Percentiles rank a stretch among this genome's conserved stretches.
These are phyloP conservation scores for Gymnocheta viridis DNA, from an alignment of 2,888 invertebrate species.

Conservation along the genomic window DNA sequence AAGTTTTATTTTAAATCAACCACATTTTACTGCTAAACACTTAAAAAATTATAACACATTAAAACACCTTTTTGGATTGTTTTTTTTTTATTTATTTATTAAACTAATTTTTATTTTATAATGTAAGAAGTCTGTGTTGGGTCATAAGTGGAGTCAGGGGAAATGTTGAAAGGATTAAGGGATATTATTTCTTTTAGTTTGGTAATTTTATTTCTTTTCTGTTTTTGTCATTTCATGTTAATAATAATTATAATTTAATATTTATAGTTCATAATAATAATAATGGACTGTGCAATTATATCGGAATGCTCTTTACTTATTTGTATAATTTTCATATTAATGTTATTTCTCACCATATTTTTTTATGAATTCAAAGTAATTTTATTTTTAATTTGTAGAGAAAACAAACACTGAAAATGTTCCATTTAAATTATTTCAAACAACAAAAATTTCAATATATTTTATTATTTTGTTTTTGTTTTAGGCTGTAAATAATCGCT, in stretches of 20 bases:
- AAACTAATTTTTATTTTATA: conserved; percentile 56
- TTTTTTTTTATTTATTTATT: conserved; percentile 35
- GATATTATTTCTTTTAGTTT: neutral
- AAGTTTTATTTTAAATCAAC: too few species aligned
- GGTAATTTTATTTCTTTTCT: conserved; percentile 17
- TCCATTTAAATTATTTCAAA: neutral
- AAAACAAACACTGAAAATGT: neutral
- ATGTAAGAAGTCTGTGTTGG: conserved; percentile 36
- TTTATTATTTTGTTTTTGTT: neutral
- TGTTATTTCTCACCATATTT: neutral
- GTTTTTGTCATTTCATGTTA: conserved; percentile 7
- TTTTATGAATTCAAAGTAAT: too few species aligned
- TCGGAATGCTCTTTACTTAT: conserved; percentile 17
- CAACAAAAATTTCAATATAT: neutral
- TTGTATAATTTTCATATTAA: conserved; percentile 8
- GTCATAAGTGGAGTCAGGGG: neutral
- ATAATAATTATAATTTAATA: conserved; percentile 38
- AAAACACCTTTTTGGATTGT: neutral
- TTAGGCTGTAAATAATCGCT: conserved; percentile 55
- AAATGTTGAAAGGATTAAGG: conserved; percentile 3
- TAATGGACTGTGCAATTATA: conserved; percentile 66
- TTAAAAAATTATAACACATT: neutral
- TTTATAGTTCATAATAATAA: conserved; percentile 29
- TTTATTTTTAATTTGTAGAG: neutral
- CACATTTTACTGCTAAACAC: conserved; percentile 1